Evolutionary conservation across 2,888 invertebrate genomes (phyloP).

Genomic region (Lasioglossum villosulum): DNA sequence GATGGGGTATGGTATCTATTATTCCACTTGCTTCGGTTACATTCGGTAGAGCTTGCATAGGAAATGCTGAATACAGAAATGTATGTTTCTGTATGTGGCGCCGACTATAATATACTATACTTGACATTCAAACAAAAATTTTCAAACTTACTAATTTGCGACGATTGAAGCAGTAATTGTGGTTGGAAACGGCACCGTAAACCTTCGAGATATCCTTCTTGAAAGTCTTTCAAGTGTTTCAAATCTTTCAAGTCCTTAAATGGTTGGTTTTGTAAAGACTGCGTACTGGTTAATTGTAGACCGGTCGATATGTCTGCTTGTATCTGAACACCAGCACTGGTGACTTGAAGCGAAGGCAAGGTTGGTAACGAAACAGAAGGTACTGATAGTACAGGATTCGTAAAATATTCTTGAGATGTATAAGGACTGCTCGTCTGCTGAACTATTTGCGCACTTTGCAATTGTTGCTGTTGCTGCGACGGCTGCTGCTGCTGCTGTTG

Average conservation of each 20-base stretch:
- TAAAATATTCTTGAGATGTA: slow-evolving; percentile 75
- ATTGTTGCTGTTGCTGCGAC: slow-evolving; percentile 66
- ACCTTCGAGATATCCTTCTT: slow-evolving; percentile 74
- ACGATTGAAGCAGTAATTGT: slow-evolving; percentile 78
- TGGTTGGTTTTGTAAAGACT: slow-evolving; percentile 74
- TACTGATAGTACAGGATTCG: slow-evolving; percentile 75
- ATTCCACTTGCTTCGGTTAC: slow-evolving; percentile 72
- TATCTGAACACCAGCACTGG: slow-evolving; percentile 77
- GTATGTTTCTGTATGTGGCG: not conserved
- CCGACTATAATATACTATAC: not conserved
- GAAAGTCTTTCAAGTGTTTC: slow-evolving; percentile 71
- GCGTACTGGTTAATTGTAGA: slow-evolving; percentile 76
- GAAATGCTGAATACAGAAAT: slow-evolving; percentile 73
- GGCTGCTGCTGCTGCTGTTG: slow-evolving; percentile 68
- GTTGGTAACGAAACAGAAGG: slow-evolving; percentile 71
- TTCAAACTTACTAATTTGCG: slow-evolving; percentile 77
- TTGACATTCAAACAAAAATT: not conserved
- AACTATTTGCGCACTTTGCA: slow-evolving; percentile 76
- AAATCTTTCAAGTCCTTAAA: slow-evolving; percentile 72
- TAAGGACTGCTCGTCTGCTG: slow-evolving; percentile 73
- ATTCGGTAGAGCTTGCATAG: slow-evolving; percentile 76
- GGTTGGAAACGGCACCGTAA: slow-evolving; percentile 73
- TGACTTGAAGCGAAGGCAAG: slow-evolving; percentile 75
- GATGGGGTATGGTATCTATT: slow-evolving; percentile 72
- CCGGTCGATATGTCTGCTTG: slow-evolving; percentile 78